Evolutionary conservation across 1,140 invertebrate species (phyloP), one percentile per base, ranked within the genome.

Genomic region (Centruroides sculpturatus): DNA sequence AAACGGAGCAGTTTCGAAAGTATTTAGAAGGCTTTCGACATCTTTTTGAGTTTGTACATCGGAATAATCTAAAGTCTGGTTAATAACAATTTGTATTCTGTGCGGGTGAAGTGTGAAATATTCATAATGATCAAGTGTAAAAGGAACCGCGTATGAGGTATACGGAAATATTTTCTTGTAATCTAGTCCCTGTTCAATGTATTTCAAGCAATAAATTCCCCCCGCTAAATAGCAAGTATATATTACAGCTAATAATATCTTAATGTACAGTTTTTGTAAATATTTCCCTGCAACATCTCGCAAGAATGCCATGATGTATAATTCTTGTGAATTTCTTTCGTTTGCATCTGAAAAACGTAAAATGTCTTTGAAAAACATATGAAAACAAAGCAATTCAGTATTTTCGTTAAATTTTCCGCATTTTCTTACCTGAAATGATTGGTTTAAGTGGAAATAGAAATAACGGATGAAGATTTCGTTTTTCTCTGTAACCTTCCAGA

Each of bases 81-180:
- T 82, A 35, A 95, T 80, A 1, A 94, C 82, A 3, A 96, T 87
- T 85, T 92, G 73, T 72, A 90, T 85, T 67, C 85, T 81, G 69
- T 92, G 92, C 1, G 89, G 89, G 73, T 88, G 92, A 71, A 91
- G 87, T 68, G 87, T 78, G 75, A 89, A 93, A 73, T 89, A 92
- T 60, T 81, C 78, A 69, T 92, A 88, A 73, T 93, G 88, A 7
- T 84, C 78, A 69, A 92, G 85, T 70, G 92, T 92, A 71, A 91
- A 93, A 59, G 81, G 80, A 13, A 91, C 85, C 6, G 89, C 90
- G 69, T 93, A 92, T 0, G 89, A 92, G 72, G 91, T 87, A 47
- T 84, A 82, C 71, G 85, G 83, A 3, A 88, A 89, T 1, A 93
- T 75, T 69, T 89, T 89, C 35, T 86, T 79, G 62, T 88, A 76